Conservation (phyloP, 1,140 invertebrate species). For the Scaptomyza graminum region DNA sequence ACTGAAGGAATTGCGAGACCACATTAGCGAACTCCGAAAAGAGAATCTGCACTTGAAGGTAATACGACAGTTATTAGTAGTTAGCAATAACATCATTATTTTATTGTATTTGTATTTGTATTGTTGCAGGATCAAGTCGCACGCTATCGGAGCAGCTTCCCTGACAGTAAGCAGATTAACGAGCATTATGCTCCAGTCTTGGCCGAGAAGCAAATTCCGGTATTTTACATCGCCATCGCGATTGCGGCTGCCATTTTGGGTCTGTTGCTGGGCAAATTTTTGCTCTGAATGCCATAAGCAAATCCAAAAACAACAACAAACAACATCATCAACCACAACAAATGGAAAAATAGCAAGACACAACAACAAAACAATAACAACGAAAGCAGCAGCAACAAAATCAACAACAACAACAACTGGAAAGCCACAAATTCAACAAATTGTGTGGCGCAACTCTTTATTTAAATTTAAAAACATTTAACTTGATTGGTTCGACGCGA, state of each 20-base stretch:
- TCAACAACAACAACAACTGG: neutral
- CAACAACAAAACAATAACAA: conserved; percentile 31
- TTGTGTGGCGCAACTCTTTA: conserved; percentile 7
- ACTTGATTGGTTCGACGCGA: conserved; percentile 9
- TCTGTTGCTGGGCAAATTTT: conserved; percentile 86
- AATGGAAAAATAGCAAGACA: conserved; percentile 26
- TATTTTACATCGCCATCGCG: conserved; percentile 85
- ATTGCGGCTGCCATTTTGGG: conserved; percentile 85
- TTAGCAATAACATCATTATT: too few relatives aligned
- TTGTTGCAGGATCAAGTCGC: conserved; percentile 85
- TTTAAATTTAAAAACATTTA: conserved; percentile 11
- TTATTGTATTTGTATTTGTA: too few relatives aligned
- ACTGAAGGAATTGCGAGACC: conserved; percentile 90
- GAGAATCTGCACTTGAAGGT: conserved; percentile 93
- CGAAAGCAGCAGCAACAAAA: conserved; percentile 32
- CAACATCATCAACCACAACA: conserved; percentile 38
- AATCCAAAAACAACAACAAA: conserved; percentile 40
- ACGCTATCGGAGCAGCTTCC: conserved; percentile 84
- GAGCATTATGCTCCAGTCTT: conserved; percentile 77
- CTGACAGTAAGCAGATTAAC: conserved; percentile 61
- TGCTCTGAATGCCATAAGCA: conserved; percentile 85
- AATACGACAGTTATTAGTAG: conserved; percentile 44
- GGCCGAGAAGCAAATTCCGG: conserved; percentile 84
- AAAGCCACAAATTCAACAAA: neutral
- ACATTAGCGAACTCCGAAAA: conserved; percentile 90